A percentile compares a stretch with the other conserved stretches of the same genome.
Evolutionary conservation across 2,888 invertebrate genomes (phyloP).

Genomic region (Hirtodrosophila duncani): DNA sequence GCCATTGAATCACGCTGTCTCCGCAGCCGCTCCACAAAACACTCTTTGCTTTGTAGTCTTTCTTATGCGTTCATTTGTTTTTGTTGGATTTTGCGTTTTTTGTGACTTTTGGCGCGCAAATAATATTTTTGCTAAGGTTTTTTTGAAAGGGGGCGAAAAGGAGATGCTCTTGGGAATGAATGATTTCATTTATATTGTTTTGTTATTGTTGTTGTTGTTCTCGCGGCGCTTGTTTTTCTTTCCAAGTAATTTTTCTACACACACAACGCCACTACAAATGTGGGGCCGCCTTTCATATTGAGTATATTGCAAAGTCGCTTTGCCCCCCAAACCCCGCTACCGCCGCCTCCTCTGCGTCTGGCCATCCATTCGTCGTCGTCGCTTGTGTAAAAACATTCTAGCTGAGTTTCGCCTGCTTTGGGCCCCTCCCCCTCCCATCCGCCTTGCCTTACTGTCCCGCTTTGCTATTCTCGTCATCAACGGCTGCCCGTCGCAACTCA

Average conservation of each 20-base stretch:
- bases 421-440: background rate
- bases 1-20: too few relatives aligned
- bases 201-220: slow-evolving; percentile 48
- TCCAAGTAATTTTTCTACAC: slow-evolving; percentile 65
- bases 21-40: too few relatives aligned
- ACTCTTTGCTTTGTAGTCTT: too few relatives aligned
- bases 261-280: slow-evolving; percentile 24
- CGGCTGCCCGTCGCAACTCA: slow-evolving; percentile 53
- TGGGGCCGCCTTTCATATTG: slow-evolving; percentile 28
- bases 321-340: too few relatives aligned
- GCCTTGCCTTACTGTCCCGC: slow-evolving; percentile 17
- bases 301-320: too few relatives aligned
- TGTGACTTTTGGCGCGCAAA: slow-evolving; percentile 14
- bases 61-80: too few relatives aligned
- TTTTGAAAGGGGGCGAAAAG: too few relatives aligned
- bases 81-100: too few relatives aligned
- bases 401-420: slow-evolving; percentile 22
- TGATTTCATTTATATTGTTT: too few relatives aligned
- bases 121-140: slow-evolving; percentile 14
- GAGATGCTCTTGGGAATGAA: too few relatives aligned
- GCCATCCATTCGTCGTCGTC: background rate
- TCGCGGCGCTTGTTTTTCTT: slow-evolving; percentile 53
- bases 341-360: slow-evolving; percentile 1
- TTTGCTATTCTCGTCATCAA: slow-evolving; percentile 67
- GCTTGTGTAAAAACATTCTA: slow-evolving; percentile 27